Evolutionary conservation across 2,797 vertebrate species (phyloP), one percentile per base, ranked within the genome.

Genomic region (Mus spretus): DNA sequence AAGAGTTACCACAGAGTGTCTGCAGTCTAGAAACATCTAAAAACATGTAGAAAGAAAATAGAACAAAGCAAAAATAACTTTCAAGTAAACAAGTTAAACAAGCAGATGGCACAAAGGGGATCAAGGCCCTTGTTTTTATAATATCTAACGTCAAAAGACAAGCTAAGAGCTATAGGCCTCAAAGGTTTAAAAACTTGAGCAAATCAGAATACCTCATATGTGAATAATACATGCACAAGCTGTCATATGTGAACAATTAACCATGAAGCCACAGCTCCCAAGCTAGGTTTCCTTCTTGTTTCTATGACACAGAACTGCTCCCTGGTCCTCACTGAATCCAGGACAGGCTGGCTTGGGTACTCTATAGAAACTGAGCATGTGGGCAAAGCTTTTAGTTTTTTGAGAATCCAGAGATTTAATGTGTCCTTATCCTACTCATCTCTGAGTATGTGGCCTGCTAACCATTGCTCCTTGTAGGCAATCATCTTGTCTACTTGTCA

Each of bases 1-100:
- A 91, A 74, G 26, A 61, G 83, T 79, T 55, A 74, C 79, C 70
- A 47, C 24, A 40, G 70, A 72, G 57, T 77, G 13, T 81, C 57
- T 75, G 87, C 20, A 77, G 82, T 44, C 72, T 95, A 55, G 84
- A 94, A 90, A 94, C 74, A 96, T 78, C 37, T 50, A n/a, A 96
- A 92, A 92, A 83, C 82, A 92, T 67, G 59, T 6, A 89, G 81
- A 72, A 91, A 44, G 34, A 19, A 61, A 65, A 72, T 22, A 87
- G 14, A 50, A 59, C 37, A 84, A 28, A 86, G 53, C 86, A 9
- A 86, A 87, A 55, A 87, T 55, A 17, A 84, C 59, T 85, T 86
- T 17, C 82, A 91, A 93, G n/a, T 50, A 93, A 90, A 82, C 78
- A 92, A 92, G 28, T 80, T 74, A 88, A 96, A 85, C 34, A 90